A percentile compares a stretch with the other conserved stretches of the same genome.
Conservation (phyloP, 2,113 vertebrate genomes). For the Nothobranchius kuhntae region DNA sequence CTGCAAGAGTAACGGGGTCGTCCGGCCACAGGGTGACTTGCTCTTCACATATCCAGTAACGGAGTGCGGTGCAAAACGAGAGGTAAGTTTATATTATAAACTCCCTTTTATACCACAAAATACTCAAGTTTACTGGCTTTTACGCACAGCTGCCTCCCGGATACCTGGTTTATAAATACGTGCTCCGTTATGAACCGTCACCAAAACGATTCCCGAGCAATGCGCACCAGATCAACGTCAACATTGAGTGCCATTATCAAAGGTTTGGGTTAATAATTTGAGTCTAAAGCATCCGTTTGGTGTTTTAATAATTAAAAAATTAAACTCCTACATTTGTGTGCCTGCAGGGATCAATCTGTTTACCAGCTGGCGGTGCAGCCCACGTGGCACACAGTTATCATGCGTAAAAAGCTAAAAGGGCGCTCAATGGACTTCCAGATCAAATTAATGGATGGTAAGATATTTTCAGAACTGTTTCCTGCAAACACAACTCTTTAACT, state of each 20-base stretch:
- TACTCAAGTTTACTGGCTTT: background rate
- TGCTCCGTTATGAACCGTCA: conserved; percentile 64
- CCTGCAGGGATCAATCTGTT: conserved; percentile 69
- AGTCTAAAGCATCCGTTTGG: background rate
- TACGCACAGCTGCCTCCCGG: conserved; percentile 43
- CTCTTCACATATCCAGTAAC: conserved; percentile 72
- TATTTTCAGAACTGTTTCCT: too few relatives aligned
- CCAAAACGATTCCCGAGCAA: conserved; percentile 16
- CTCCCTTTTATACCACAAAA: background rate
- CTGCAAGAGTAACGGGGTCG: conserved; percentile 70
- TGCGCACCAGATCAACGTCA: conserved; percentile 40
- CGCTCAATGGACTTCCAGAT: conserved; percentile 58
- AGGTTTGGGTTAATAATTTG: conserved; percentile 49
- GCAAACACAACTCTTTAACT: too few relatives aligned
- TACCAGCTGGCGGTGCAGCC: conserved; percentile 66
- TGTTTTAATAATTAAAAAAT: background rate
- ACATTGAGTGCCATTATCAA: conserved; percentile 70
- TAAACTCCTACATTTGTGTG: background rate
- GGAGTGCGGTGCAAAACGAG: conserved; percentile 55
- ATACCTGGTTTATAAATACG: conserved; percentile 66
- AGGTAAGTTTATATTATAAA: conserved; percentile 44
- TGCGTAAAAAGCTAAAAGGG: conserved; percentile 59
- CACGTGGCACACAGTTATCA: conserved; percentile 55
- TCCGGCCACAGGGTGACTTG: conserved; percentile 59
- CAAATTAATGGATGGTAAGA: conserved; percentile 71